Base-by-base conservation (phyloP, 2,888 invertebrate species). In the Lepas anatifera region DNA sequence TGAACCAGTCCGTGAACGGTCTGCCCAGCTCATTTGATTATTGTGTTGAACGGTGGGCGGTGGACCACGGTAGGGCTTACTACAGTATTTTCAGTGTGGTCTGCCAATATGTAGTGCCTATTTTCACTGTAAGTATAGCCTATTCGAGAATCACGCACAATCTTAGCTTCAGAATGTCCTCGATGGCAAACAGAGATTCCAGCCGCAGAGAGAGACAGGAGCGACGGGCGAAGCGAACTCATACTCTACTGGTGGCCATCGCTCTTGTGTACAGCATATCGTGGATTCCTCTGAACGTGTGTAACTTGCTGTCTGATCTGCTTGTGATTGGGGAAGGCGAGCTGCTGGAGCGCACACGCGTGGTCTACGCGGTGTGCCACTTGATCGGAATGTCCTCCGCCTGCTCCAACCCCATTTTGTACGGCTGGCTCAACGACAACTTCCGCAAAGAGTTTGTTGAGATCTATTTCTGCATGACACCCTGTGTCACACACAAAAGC, bases 371-470 rank as follows among this genome's bases (percentile, higher is more conserved):
- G 48, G 80, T 85, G 73, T 85, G 85, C 74, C 87, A 88, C 76
- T 83, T 88, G 82, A 82, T 86, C 73, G 88, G 92, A 11, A 91
- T 95, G 88, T 90, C 90, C 16, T 92, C 92, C 68, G 93, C 94
- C 2, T 94, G 93, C 75, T 89, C 92, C 41, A 95, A 95, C 79
- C 95, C 95, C 0, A 82, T 95, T 32, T 84, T 95, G 3, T 95
- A 95, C 80, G 95, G 95, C 16, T 93, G 93, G 88, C 83, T 95
- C 75, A 95, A 95, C 79, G 94, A 95, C 76, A 94, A 94, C 81
- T 95, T 95, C 81, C 85, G 90, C 77, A 91, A 90, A 78, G 94
- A 94, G 80, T 94, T 94, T 78, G 86, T 87, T 75, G 90, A 90
- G 79, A 87, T 90, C 16, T 27, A 16, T 6, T 29, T 29, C 1